phyloP scores from a whole-genome alignment of 1,140 invertebrate species.

The Mya arenaria region DNA sequence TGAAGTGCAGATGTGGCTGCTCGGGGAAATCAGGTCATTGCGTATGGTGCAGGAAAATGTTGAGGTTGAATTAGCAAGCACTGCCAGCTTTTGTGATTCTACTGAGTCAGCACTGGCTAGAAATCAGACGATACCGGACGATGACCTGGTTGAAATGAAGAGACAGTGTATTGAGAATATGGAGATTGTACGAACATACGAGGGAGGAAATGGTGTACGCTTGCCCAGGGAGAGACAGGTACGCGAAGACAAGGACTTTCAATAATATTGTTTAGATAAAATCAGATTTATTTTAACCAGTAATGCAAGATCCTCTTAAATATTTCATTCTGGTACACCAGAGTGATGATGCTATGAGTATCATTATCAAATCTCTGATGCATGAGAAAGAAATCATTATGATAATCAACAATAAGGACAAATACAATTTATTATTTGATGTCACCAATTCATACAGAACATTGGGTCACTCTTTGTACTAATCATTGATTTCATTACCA shows the following conservation, averaged over 20 bases:
- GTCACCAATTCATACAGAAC: too few species aligned
- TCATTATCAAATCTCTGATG: too few species aligned
- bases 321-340: too few species aligned
- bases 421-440: too few species aligned
- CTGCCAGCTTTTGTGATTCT: slow-evolving; percentile 96
- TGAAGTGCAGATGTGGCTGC: slow-evolving; percentile 94
- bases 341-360: too few species aligned
- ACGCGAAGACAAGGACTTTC: not conserved
- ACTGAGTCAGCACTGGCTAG: slow-evolving; percentile 96
- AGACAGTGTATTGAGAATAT: slow-evolving; percentile 73
- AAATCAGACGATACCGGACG: slow-evolving; percentile 80
- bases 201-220: slow-evolving; percentile 58
- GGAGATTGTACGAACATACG: slow-evolving; percentile 64
- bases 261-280: not conserved
- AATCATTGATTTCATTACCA: too few species aligned
- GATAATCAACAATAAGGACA: too few species aligned
- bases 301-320: too few species aligned
- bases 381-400: too few species aligned
- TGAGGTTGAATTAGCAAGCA: slow-evolving; percentile 95
- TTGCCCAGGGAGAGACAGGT: slow-evolving; percentile 57
- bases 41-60: slow-evolving; percentile 95
- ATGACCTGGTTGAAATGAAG: slow-evolving; percentile 72
- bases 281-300: not conserved
- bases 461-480: too few species aligned
- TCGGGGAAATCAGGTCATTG: slow-evolving; percentile 91